Evolutionary conservation across 2,888 invertebrate species (phyloP).

Genomic region (Fabriciana adippe): DNA sequence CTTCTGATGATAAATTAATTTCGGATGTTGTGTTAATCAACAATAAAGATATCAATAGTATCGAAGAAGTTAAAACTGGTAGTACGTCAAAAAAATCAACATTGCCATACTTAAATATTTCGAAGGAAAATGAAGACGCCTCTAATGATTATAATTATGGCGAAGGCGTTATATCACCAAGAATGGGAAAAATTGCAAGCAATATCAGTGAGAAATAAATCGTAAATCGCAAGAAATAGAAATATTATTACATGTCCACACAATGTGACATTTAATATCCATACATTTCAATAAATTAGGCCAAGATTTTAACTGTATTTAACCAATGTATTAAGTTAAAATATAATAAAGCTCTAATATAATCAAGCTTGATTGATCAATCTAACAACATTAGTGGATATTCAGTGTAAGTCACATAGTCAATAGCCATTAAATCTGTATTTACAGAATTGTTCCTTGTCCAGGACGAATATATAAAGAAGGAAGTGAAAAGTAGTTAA

Average conservation of each 20-base stretch:
- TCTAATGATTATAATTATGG: slow-evolving; percentile 14
- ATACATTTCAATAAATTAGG: too few relatives aligned
- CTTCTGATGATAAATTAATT: background rate
- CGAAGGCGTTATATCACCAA: slow-evolving; percentile 20
- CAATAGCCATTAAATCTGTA: too few relatives aligned
- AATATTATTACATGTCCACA: background rate
- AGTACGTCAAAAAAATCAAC: background rate
- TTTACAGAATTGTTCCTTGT: too few relatives aligned
- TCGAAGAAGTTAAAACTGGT: background rate
- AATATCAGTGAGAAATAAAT: background rate
- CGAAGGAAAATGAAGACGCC: slow-evolving; percentile 1
- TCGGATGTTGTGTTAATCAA: background rate
- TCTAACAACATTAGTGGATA: too few relatives aligned
- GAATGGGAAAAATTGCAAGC: background rate
- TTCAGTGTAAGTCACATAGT: too few relatives aligned
- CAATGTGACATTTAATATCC: too few relatives aligned
- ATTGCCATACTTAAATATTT: background rate
- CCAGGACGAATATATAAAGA: too few relatives aligned
- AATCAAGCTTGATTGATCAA: too few relatives aligned
- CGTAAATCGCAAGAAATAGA: background rate
- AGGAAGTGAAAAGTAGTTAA: too few relatives aligned
- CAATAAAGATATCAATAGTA: background rate
- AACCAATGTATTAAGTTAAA: too few relatives aligned
- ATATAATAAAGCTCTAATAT: too few relatives aligned
- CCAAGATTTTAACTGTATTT: too few relatives aligned